Evolutionary conservation across 1,140 invertebrate species (phyloP).

Genomic region (Cyclina sinensis): DNA sequence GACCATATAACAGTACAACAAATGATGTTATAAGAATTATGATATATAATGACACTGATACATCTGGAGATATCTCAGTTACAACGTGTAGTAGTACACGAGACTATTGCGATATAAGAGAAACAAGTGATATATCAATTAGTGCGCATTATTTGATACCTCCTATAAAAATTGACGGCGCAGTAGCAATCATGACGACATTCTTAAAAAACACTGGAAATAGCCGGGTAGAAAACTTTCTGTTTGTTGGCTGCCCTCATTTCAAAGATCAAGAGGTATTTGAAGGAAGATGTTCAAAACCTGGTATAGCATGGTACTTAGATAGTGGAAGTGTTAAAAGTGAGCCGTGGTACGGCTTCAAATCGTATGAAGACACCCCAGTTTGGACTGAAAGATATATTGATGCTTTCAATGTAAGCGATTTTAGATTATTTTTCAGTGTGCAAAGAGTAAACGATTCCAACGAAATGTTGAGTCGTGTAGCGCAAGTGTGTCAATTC

Average conservation of each 20-base stretch:
- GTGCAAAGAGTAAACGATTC: neutral
- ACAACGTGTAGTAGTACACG: neutral
- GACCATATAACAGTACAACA: neutral
- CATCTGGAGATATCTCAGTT: neutral
- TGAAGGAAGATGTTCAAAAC: neutral
- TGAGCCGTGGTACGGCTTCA: neutral
- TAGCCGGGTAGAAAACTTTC: neutral
- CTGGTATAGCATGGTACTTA: conserved; percentile 4
- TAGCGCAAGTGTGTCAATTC: conserved; percentile 52
- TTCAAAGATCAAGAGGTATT: neutral
- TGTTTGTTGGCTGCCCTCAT: conserved; percentile 52
- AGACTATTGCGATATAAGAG: neutral
- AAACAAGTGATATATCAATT: neutral
- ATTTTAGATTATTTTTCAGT: conserved; percentile 45
- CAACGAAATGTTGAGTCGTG: neutral
- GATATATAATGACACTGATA: neutral
- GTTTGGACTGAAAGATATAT: conserved; percentile 24
- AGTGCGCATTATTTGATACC: neutral
- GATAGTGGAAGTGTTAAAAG: neutral
- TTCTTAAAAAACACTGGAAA: neutral
- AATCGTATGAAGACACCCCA: neutral
- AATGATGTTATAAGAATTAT: neutral
- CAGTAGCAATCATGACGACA: neutral
- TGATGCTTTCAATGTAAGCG: neutral
- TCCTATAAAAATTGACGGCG: conserved; percentile 1